Conservation (phyloP, 2,113 vertebrate genomes). For the Edolisoma coerulescens region DNA sequence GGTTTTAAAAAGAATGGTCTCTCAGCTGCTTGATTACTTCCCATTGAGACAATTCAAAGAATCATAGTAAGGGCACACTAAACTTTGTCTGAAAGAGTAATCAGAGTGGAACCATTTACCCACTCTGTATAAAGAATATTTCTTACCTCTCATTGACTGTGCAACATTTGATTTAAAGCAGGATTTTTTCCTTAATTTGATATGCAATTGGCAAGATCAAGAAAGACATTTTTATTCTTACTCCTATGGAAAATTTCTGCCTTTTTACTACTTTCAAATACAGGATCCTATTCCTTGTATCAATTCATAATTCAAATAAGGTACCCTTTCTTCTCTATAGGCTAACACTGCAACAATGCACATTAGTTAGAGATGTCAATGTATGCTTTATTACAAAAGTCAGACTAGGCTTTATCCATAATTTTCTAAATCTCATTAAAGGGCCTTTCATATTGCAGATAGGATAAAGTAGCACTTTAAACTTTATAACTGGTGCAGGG, state of each 20-base stretch:
- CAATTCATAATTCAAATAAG: slow-evolving; percentile 61
- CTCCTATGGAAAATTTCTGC: slow-evolving; percentile 50
- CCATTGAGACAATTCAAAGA: neutral
- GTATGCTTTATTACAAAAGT: slow-evolving; percentile 53
- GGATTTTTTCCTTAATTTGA: neutral
- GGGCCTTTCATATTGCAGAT: slow-evolving; percentile 50
- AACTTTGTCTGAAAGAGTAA: neutral
- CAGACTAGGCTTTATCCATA: slow-evolving; percentile 38
- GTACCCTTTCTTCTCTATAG: slow-evolving; percentile 10
- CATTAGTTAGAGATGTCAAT: neutral
- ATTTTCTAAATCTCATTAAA: slow-evolving; percentile 72
- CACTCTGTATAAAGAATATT: neutral
- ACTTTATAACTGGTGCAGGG: neutral
- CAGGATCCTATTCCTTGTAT: slow-evolving; percentile 36
- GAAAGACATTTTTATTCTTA: slow-evolving; percentile 32
- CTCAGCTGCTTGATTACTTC: neutral
- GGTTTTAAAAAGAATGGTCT: neutral
- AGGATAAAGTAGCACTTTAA: slow-evolving; percentile 58
- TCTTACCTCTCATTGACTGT: neutral
- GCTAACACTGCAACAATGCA: neutral
- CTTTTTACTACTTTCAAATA: slow-evolving; percentile 60
- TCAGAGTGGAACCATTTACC: neutral
- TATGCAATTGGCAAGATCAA: slow-evolving; percentile 28
- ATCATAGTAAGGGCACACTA: neutral
- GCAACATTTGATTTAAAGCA: neutral